Base-by-base conservation (phyloP, 2,888 invertebrate species). In the Pyrrhia umbra region DNA sequence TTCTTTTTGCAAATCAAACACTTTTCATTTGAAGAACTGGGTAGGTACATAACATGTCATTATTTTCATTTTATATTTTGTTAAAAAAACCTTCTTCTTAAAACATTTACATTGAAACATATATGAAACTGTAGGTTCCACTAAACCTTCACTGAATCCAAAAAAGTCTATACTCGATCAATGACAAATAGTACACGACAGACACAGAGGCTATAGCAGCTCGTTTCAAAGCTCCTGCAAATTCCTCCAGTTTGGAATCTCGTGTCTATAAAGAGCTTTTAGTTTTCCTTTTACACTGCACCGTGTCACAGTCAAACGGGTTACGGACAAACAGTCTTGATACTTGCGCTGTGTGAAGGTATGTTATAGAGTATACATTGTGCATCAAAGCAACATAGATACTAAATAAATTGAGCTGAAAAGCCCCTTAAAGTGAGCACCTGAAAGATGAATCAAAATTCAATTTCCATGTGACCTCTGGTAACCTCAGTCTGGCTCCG, bases 231-330 rank as follows among this genome's bases (percentile, higher is more conserved):
- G 67, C 58, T 70, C 40, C 73, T 46, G 59, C 13, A 74, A 71
- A 77, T 77, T 65, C 56, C 59, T 72, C 27, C 51, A 68, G 66
- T 62, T 56, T 25, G 20, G 47, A 54, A 46, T 39, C 47, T 45
- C 60, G 60, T 46, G 42, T 51, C 60, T 66, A 43, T 71, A 67
- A 69, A 77, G 58, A 73, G 79, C 56, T 75, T 75, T 79, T 58
- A 75, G 67, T 67, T 72, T 77, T 75, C 63, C 63, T 77, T 75
- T 79, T 65, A 68, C 25, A 15, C 20, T 23, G 59, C 18, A 34
- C 49, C 40, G 54, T 67, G 59, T 69, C 42, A 61, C 47, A 54
- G 51, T 25, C 49, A 60, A 69, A 65, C 61, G 39, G 39, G 39
- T 47, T n/a, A 37, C 8, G 40, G 40, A 46, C 13, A 37, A 49